These are phyloP conservation scores for Heterodera carotae DNA, from an alignment of 1,140 invertebrate genomes.

Conservation along the genomic window DNA sequence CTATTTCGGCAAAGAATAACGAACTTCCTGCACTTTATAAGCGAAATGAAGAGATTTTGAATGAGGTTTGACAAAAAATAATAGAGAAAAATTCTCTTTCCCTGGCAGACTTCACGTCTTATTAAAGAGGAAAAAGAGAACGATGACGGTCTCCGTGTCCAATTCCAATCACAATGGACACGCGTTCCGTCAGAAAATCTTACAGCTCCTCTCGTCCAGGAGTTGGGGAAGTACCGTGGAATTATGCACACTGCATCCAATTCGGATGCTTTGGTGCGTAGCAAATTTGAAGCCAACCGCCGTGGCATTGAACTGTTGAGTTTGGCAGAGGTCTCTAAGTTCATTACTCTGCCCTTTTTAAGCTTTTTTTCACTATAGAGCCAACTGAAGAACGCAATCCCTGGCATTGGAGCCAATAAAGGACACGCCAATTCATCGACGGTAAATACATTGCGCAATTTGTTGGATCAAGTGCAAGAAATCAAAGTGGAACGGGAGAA, in stretches of 20 bases:
- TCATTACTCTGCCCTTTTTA: conserved; percentile 74
- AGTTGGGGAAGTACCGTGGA: conserved; percentile 82
- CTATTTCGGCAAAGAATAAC: conserved; percentile 70
- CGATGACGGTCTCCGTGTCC: conserved; percentile 81
- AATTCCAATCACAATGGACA: conserved; percentile 86
- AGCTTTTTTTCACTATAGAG: conserved; percentile 73
- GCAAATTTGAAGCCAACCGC: conserved; percentile 70
- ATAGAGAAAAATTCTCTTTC: conserved; percentile 2
- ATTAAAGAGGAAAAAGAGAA: conserved; percentile 86
- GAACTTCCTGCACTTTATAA: conserved; percentile 87
- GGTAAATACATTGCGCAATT: conserved; percentile 74
- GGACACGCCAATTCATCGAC: conserved; percentile 62
- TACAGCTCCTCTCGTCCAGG: conserved; percentile 82
- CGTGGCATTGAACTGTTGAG: conserved; percentile 45
- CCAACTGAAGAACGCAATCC: conserved; percentile 67
- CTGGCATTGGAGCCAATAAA: conserved; percentile 54
- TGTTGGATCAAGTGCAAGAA: conserved; percentile 75
- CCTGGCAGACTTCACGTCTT: conserved; percentile 76
- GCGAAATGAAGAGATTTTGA: conserved; percentile 90
- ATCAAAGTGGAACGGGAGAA: conserved; percentile 72
- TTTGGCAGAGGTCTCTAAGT: conserved; percentile 70
- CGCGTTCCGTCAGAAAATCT: conserved; percentile 83
- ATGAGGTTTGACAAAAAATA: conserved; percentile 74
- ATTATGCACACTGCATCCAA: conserved; percentile 83
- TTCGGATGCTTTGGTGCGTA: conserved; percentile 78